Evolutionary conservation across 1,140 invertebrate genomes (phyloP), one percentile per base, ranked within the genome.

Genomic region (Octopus sinensis): DNA sequence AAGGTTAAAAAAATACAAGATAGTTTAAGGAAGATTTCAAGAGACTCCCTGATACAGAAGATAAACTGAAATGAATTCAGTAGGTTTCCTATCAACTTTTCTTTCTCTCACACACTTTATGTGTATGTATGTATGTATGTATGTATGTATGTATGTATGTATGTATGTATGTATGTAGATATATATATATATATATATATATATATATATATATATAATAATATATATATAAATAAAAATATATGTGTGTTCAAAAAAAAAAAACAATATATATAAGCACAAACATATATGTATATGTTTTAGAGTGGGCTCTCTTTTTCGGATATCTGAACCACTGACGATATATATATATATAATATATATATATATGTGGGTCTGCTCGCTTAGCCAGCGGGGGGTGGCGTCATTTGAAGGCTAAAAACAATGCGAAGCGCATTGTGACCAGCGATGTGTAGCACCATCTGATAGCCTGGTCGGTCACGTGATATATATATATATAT

Each of bases 121-220:
- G 17, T 62, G 17, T 62, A 62, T 62, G 17, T 17, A 62, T 62
- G 17, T 62, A 62, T 62, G 17, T 62, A 62, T 62, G 17, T 62
- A 62, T 62, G 17, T 62, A 62, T 62, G 17, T 62, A 62, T 62
- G 17, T 17, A 62, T 17, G 17, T 62, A 62, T 62, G 17, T 62
- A 62, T 62, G 17, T 62, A 62, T 62, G 17, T 62, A 62, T 62
- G 17, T 62, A 62, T 62, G 17, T 62, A 17, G 7, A 62, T 62
- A 62, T 62, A 62, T 62, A 62, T 62, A 62, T 62, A 62, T 17
- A 62, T 62, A 62, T 62, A 62, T 62, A 62, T 62, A 62, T 62
- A 62, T 62, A 62, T 62, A 62, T 62, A 17, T 17, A 62, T 62
- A 62, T 62, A 62, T 62, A 62, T 62, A 62, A 9, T 9, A 9